Base-by-base conservation (phyloP, 2,113 vertebrate genomes). In the Paraplagusia blochii region DNA sequence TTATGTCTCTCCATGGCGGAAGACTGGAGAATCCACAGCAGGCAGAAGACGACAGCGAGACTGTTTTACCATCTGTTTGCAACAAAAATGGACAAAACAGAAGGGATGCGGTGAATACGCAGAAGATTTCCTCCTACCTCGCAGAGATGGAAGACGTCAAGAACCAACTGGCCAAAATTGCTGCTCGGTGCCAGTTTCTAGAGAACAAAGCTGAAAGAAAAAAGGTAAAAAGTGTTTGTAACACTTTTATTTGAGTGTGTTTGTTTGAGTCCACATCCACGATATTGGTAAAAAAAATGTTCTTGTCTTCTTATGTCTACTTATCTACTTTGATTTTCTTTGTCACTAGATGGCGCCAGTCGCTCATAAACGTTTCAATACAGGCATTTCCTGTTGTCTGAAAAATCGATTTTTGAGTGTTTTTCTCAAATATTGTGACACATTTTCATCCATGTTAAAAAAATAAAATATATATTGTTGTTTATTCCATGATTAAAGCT, bases 1-100 rank as follows among this genome's bases (percentile, higher is more conserved):
- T 95, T 63, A 74, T 88, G 72, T 77, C 68, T 8, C 85, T 94
- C 60, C 87, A 93, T 87, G 90, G 87, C 11, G 72, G 83, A 35
- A 86, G 69, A 38, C 87, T 50, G 86, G 86, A 90, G 59, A 76
- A 66, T 54, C 52, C 62, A 60, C 77, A 86, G 38, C 74, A 90
- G 67, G 58, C 17, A 51, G 69, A 82, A 44, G 91, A 87, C 58
- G 82, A 91, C 15, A 87, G 84, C 71, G 89, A 93, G 83, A 85
- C 90, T 39, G 76, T 81, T 71, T 76, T 36, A 9, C 69, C 90
- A 44, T 85, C 81, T 81, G 85, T 88, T 57, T 75, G 90, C 8
- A 87, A 55, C 46, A 43, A 66, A 12, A 72, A 53, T 2, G 69
- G 54, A 47, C 52, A 1, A 9, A 46, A 36, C 4, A 35, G 9